Evolutionary conservation across 2,888 invertebrate genomes (phyloP).

Genomic region (Drosophila fulvimacula): DNA sequence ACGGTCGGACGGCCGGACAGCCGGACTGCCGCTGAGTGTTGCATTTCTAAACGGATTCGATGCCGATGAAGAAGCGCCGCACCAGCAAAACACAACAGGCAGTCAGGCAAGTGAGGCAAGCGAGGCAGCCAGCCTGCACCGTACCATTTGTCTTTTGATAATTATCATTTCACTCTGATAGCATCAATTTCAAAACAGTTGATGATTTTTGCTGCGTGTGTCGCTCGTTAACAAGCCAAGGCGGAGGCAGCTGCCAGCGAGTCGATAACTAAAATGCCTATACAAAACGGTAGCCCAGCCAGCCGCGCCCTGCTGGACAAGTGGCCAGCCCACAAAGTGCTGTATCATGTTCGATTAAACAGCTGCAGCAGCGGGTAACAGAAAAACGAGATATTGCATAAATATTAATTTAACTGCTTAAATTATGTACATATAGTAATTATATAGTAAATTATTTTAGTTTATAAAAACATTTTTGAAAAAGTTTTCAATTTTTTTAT

Average conservation of each 20-base stretch:
- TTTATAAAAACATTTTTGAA: too few relatives aligned
- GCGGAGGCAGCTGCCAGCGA: conserved; percentile 47
- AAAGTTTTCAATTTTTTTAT: too few relatives aligned
- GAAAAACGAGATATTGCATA: neutral
- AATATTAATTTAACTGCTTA: neutral
- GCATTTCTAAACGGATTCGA: conserved; percentile 63
- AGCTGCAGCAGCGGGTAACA: conserved; percentile 35
- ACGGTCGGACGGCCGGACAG: conserved; percentile 53
- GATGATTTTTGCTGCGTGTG: conserved; percentile 77
- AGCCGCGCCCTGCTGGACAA: conserved; percentile 28
- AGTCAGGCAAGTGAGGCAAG: neutral
- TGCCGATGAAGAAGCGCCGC: conserved; percentile 36
- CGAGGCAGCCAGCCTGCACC: conserved; percentile 30
- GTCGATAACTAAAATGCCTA: conserved; percentile 69
- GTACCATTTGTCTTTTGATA: conserved; percentile 76
- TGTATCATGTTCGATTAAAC: conserved; percentile 49
- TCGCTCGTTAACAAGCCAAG: conserved; percentile 74
- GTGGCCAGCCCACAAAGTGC: conserved; percentile 36
- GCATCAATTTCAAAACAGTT: conserved; percentile 76
- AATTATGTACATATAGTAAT: neutral
- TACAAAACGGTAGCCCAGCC: conserved; percentile 66
- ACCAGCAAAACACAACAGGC: conserved; percentile 15
- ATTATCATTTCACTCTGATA: conserved; percentile 76
- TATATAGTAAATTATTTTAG: neutral
- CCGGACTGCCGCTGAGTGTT: conserved; percentile 67